Base-by-base conservation (phyloP, 1,140 invertebrate species). In the Grapholita molesta region DNA sequence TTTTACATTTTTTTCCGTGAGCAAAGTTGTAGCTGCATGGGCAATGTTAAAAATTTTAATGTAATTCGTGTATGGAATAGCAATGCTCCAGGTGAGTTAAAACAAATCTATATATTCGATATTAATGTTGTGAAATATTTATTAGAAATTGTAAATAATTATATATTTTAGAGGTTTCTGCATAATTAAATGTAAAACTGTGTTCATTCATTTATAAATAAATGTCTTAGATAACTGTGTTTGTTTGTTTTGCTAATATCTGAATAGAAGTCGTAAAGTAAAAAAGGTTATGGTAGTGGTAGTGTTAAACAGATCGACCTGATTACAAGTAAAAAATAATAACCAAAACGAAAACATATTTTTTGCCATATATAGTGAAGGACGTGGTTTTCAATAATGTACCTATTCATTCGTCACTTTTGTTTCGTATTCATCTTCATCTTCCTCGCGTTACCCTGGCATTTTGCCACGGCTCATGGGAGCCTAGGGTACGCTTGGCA, bases 201-300 rank as follows among this genome's bases (percentile, higher is more conserved):
- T 90, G 86, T 90, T 90, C 88, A 90, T 83, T 84, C 78, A 81
- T 67, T 67, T 82, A 81, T 65, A 71, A 89, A 88, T 88, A 88
- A 88, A 87, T 84, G 85, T 89, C 67, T 86, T 88, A 89, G 87
- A 82, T 75, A 71, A 77, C 33, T 67, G 25, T 55, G n/a, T 67
- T 48, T 66, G 48, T 52, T 35, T 66, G 55, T 74, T 70, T 74
- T 66, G 30, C 66, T 66, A 33, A 0, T 12, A 2, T 35, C 12
- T 35, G 9, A 12, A n/a, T n/a, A n/a, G n/a, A n/a, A n/a, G n/a
- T n/a, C n/a, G n/a, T n/a, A n/a, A n/a, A n/a, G n/a, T n/a, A n/a
- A n/a, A n/a, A n/a, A n/a, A n/a, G n/a, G n/a, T n/a, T n/a, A n/a
- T n/a, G n/a, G n/a, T n/a, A n/a, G n/a, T n/a, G n/a, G n/a, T n/a